phyloP scores from a whole-genome alignment of 2,888 invertebrate species.

The Callyntrura guangdongensis region DNA sequence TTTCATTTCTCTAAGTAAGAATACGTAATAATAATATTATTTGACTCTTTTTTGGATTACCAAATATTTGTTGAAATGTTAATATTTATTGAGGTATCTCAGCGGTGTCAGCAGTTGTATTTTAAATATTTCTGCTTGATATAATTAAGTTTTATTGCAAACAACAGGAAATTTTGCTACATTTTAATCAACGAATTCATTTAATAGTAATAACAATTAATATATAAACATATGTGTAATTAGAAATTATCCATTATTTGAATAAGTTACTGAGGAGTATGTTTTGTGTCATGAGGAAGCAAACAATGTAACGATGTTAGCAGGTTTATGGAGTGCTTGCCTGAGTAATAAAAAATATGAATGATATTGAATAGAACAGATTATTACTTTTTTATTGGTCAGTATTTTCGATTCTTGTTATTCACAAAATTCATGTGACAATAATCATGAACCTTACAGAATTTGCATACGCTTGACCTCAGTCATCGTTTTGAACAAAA shows the following conservation, averaged over 20 bases:
- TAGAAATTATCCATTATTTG: not conserved
- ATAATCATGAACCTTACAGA: too few species aligned
- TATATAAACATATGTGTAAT: conserved; percentile 4
- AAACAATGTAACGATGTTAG: conserved; percentile 9
- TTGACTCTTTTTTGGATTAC: not conserved
- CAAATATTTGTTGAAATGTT: not conserved
- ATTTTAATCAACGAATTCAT: conserved; percentile 65
- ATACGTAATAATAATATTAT: too few species aligned
- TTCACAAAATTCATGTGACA: too few species aligned
- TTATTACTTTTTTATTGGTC: not conserved
- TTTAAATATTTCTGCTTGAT: not conserved
- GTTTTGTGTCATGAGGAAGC: conserved; percentile 1
- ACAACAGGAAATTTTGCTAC: conserved; percentile 61
- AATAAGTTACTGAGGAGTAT: conserved; percentile 8
- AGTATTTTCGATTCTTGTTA: not conserved
- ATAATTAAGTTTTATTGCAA: conserved; percentile 29
- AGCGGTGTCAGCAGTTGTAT: conserved; percentile 18
- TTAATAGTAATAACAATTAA: conserved; percentile 21
- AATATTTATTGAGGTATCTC: not conserved
- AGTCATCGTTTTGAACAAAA: too few species aligned
- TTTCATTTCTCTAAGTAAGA: not conserved
- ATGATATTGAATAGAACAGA: conserved; percentile 40
- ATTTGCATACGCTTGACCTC: too few species aligned
- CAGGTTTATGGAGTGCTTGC: conserved; percentile 41
- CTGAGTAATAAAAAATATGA: conserved; percentile 25